phyloP scores from a whole-genome alignment of 2,888 invertebrate species.

The Ramazzottius varieornatus region DNA sequence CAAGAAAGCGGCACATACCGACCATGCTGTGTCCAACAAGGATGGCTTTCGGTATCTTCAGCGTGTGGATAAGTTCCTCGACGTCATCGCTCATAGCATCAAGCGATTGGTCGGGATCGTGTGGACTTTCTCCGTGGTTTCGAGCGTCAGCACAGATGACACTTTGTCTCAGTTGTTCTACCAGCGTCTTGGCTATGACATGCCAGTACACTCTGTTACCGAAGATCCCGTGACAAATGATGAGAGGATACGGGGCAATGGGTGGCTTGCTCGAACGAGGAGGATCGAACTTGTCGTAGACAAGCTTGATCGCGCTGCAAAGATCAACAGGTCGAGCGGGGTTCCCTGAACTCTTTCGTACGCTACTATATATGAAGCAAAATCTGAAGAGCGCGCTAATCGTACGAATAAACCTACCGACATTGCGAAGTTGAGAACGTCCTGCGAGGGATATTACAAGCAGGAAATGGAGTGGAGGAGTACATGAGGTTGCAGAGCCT shows the following conservation, averaged over 20 bases:
- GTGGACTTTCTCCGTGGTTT: constrained; percentile 82
- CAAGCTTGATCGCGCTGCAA: not conserved
- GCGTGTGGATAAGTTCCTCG: constrained; percentile 34
- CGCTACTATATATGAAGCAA: too few species aligned
- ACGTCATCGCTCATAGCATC: constrained; percentile 46
- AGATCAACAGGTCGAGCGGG: too few species aligned
- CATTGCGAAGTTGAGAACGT: too few species aligned
- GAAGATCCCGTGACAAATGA: constrained; percentile 61
- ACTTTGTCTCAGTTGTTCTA: constrained; percentile 10
- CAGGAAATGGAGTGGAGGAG: too few species aligned
- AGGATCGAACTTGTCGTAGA: not conserved
- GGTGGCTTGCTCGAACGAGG: not conserved
- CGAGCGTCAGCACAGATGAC: constrained; percentile 57
- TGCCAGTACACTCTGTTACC: constrained; percentile 69
- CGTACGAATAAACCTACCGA: too few species aligned
- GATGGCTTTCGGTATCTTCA: constrained; percentile 29
- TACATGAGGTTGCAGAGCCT: too few species aligned
- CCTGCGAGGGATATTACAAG: too few species aligned
- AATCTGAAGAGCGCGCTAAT: too few species aligned
- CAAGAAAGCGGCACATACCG: not conserved
- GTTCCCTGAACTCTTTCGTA: too few species aligned
- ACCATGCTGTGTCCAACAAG: constrained; percentile 69
- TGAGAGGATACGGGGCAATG: constrained; percentile 30
- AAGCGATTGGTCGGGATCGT: constrained; percentile 43
- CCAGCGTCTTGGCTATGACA: constrained; percentile 38